phyloP scores from a whole-genome alignment of 2,888 invertebrate genomes.

The Idaea biselata region DNA sequence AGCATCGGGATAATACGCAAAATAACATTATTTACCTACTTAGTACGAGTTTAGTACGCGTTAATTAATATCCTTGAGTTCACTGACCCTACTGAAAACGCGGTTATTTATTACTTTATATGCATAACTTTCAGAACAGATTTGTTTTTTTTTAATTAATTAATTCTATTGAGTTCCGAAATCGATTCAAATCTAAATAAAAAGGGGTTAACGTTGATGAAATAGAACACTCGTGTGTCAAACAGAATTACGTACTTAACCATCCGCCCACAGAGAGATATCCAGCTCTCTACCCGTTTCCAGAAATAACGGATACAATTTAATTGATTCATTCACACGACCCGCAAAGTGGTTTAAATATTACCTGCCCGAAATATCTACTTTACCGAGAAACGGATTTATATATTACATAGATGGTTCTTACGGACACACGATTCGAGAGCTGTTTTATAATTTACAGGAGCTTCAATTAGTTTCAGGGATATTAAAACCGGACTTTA shows the following conservation, averaged over 20 bases:
- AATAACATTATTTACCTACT: too few species aligned
- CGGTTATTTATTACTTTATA: too few species aligned
- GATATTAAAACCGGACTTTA: not conserved
- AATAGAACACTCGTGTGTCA: not conserved
- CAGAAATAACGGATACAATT: not conserved
- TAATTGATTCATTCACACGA: not conserved
- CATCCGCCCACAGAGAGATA: not conserved
- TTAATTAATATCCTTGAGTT: too few species aligned
- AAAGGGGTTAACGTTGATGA: not conserved
- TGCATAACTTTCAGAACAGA: too few species aligned
- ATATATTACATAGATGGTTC: not conserved
- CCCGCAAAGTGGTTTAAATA: slow-evolving; percentile 1
- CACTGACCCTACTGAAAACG: too few species aligned
- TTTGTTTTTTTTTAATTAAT: too few species aligned
- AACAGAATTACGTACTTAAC: not conserved
- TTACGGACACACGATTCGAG: not conserved
- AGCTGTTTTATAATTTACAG: not conserved
- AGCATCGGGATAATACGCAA: too few species aligned
- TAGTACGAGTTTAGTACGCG: too few species aligned
- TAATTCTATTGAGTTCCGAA: not conserved
- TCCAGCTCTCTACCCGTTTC: not conserved
- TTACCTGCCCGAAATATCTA: not conserved
- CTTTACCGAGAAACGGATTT: not conserved
- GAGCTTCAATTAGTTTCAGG: not conserved
- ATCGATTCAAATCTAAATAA: not conserved